Base-by-base conservation (phyloP, 2,888 invertebrate genomes). In the Agapostemon virescens region DNA sequence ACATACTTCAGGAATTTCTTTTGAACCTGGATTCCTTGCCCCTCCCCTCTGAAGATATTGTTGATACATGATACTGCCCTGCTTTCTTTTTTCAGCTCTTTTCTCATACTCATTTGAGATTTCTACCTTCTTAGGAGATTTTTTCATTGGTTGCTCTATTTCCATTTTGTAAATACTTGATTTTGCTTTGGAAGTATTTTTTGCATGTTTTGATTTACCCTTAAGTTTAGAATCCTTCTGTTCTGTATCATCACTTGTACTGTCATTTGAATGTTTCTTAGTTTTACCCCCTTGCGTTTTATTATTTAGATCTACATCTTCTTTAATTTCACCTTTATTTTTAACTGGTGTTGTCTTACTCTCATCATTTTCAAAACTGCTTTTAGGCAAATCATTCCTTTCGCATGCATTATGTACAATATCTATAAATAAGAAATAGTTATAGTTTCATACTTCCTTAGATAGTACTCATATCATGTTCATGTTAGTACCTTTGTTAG, bases 1-100 rank as follows among this genome's bases (percentile, higher is more conserved):
- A 73, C 63, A 36, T 93, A 97, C 97, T 94, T 96, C 95, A 4
- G 98, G 98, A 76, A 97, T 94, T 91, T 96, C 95, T 91, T 98
- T 98, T 9, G 95, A 93, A 9, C 98, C 98, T 33, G 96, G 95
- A 93, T 97, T 95, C 87, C 95, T 95, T 0, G 98, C 98, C 20
- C 96, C 97, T 75, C 96, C 95, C 87, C 97, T 94, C 85, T 96
- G 95, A 82, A 97, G 94, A 91, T 96, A 98, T 85, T 95, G 95
- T 84, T 96, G 95, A 92, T 97, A 98, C 36, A 95, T 93, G 55
- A 94, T 94, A 0, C 95, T 95, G 0, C 95, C 94, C 85, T 95
- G 93, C 76, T 95, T 94, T 89, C 94, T 96, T 66, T 95, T 95
- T 88, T 96, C 96, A 90, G 95, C 94, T 26, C 95, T 94, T 85